phyloP scores from a whole-genome alignment of 23 tunicate species.

The Diplosoma virens region DNA sequence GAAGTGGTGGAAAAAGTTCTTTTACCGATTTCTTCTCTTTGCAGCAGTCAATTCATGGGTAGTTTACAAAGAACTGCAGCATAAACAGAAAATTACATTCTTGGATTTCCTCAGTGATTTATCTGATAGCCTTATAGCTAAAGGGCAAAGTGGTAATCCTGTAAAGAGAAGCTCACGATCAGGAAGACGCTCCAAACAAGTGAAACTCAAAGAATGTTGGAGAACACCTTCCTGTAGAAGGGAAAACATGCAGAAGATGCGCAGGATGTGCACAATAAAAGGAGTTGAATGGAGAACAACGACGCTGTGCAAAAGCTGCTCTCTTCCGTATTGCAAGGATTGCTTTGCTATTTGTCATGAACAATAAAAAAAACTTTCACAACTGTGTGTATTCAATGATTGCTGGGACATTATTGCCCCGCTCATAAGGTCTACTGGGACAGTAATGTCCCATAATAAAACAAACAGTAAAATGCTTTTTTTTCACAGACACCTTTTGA shows the following conservation, averaged over 20 bases:
- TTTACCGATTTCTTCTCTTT: neutral
- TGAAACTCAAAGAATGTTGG: constrained; percentile 12
- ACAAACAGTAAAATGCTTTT: too few species aligned
- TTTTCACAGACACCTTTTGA: too few species aligned
- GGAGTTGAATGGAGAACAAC: constrained; percentile 20
- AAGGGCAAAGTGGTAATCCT: neutral
- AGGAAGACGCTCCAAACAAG: constrained; percentile 19
- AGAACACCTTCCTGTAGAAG: constrained; percentile 22
- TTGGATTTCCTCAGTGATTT: constrained; percentile 8
- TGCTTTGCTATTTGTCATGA: constrained; percentile 33
- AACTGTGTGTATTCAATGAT: too few species aligned
- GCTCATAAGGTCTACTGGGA: too few species aligned
- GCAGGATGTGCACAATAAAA: constrained; percentile 15
- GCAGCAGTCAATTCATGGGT: constrained; percentile 35
- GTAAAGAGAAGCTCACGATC: neutral
- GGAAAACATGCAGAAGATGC: constrained; percentile 34
- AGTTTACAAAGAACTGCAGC: constrained; percentile 20
- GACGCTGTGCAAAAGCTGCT: constrained; percentile 13
- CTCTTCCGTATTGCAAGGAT: constrained; percentile 27
- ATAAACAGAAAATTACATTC: neutral
- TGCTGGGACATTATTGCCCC: too few species aligned
- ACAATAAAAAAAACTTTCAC: too few species aligned
- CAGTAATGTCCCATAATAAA: too few species aligned
- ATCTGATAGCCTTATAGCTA: neutral
- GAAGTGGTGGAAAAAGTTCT: constrained; percentile 32